Conservation (phyloP, 2,888 invertebrate species). For the Morpho achilles region DNA sequence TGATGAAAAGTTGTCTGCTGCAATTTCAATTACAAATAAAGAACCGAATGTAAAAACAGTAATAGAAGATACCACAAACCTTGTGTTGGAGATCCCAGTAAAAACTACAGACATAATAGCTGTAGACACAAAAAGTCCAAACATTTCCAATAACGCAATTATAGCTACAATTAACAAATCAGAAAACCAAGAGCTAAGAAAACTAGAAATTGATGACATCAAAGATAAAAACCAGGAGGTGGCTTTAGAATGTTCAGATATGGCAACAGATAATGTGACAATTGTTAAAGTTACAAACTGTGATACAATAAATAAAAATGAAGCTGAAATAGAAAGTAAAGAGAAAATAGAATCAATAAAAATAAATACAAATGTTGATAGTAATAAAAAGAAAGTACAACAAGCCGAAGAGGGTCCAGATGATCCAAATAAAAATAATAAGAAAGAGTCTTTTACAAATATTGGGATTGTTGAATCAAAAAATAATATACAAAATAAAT, state of each 20-base stretch:
- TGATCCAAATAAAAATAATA: not conserved
- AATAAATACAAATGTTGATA: not conserved
- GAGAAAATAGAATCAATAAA: not conserved
- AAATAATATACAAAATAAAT: not conserved
- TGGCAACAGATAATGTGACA: slow-evolving; percentile 3
- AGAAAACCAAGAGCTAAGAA: no score
- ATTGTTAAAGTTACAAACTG: not conserved
- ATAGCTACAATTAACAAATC: no score
- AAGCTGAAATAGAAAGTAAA: not conserved
- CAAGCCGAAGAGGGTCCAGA: no score
- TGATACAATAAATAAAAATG: not conserved
- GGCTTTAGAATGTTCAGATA: slow-evolving; percentile 19
- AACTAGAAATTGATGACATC: slow-evolving; percentile 6
- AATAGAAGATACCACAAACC: slow-evolving; percentile 9
- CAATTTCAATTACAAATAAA: not conserved
- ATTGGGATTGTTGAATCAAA: not conserved
- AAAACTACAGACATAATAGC: no score
- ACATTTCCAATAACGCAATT: no score
- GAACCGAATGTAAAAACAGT: not conserved
- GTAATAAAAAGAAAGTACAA: not conserved
- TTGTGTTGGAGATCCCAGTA: no score
- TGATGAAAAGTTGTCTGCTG: not conserved
- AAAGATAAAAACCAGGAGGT: slow-evolving; percentile 31
- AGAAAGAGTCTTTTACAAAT: not conserved
- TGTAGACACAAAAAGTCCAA: no score